Base-by-base conservation (phyloP, 2,113 vertebrate genomes). In the Leucopternis melanops region DNA sequence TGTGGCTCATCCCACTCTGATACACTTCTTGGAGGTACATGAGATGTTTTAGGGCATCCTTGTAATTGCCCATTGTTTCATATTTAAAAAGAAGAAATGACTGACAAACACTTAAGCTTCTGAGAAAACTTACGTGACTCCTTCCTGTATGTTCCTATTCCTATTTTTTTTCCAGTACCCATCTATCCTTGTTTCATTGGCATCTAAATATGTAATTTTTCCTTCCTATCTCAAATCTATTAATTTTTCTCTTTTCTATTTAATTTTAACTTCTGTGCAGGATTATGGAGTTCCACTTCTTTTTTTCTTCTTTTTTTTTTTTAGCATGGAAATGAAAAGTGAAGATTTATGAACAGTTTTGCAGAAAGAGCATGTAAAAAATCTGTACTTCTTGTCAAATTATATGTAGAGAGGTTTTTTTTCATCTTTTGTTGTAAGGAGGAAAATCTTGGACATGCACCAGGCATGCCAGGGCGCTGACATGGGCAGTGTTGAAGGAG, bases 401-500 rank as follows among this genome's bases (percentile, higher is more conserved):
- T 21, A 21, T 11, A 36, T 4, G 9, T n/a, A n/a, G 11, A 23
- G n/a, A 16, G 1, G 3, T 1, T 9, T 19, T 45, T 54, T 69
- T 54, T 29, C 3, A 12, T 29, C 2, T 18, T 47, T 47, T 58
- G 72, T 52, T 11, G 5, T 21, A 27, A 69, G n/a, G 21, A 47
- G 12, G n/a, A 8, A 65, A 69, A 38, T 57, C n/a, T 63, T 73
- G 66, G 73, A 20, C 1, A 1, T 18, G 23, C 0, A 6, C 18
- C 44, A 78, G 42, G 31, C n/a, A n/a, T 42, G 45, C 32, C 36
- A 82, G 42, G 27, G 49, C 34, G 50, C 23, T 40, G 67, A 36
- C 4, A 15, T 0, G 0, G 19, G 8, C 23, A 8, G 18, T 14
- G 32, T 4, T 57, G 58, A 52, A 65, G 32, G 36, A 78, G 45